These are phyloP conservation scores for Sinosuthora webbiana DNA, from an alignment of 2,113 vertebrate genomes.

Conservation along the genomic window DNA sequence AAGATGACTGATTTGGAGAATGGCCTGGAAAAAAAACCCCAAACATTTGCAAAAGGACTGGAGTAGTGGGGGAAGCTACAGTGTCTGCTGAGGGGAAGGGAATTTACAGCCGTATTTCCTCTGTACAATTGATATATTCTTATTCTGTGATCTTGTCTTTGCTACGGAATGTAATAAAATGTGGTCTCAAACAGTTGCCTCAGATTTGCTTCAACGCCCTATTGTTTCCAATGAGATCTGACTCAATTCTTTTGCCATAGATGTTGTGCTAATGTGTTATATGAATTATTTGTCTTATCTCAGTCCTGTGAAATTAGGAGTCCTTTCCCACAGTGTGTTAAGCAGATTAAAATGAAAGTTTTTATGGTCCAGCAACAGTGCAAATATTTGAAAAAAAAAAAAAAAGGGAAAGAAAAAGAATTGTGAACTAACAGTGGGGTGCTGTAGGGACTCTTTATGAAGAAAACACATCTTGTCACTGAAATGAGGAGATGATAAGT, in stretches of 20 bases:
- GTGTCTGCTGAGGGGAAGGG: neutral
- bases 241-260: conserved; percentile 25
- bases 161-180: neutral
- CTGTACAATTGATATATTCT: neutral
- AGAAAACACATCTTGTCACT: conserved; percentile 28
- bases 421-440: conserved; percentile 21
- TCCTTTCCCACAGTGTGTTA: conserved; percentile 65
- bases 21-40: neutral
- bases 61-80: neutral
- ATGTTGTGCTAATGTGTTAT: conserved; percentile 50
- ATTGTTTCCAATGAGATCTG: conserved; percentile 30
- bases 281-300: conserved; percentile 73
- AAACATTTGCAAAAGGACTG: neutral
- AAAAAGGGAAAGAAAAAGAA: neutral
- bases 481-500: conserved; percentile 9
- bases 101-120: neutral
- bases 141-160: conserved; percentile 20
- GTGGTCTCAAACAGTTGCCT: neutral
- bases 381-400: neutral
- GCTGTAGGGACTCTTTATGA: conserved; percentile 1
- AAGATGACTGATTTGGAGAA: conserved; percentile 39
- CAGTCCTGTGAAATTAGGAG: conserved; percentile 71
- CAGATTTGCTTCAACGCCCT: neutral
- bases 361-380: conserved; percentile 57
- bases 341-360: conserved; percentile 74